phyloP scores from a whole-genome alignment of 2,888 invertebrate genomes.

The Nudaria mundana region DNA sequence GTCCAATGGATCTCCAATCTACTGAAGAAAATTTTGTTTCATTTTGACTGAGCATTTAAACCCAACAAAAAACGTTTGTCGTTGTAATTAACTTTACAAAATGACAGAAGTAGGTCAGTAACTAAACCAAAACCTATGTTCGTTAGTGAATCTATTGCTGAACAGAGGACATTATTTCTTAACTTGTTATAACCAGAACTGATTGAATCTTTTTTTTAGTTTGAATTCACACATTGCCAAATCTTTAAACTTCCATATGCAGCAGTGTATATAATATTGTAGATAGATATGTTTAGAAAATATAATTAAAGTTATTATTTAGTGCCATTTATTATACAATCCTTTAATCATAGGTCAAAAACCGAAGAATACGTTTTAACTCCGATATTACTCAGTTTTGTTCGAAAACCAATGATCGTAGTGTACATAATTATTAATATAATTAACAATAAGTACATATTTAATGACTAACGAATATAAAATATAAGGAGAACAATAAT shows the following conservation, averaged over 20 bases:
- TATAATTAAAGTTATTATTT: slow-evolving; percentile 40
- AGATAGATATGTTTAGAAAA: slow-evolving; percentile 65
- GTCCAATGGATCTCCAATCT: too few species aligned
- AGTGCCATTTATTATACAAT: slow-evolving; percentile 47
- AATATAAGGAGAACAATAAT: slow-evolving; percentile 79
- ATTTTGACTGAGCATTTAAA: too few species aligned
- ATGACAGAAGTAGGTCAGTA: too few species aligned
- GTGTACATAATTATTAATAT: slow-evolving; percentile 73
- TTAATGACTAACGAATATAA: slow-evolving; percentile 64
- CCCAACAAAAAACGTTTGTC: too few species aligned
- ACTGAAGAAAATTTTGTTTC: too few species aligned
- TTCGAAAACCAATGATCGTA: slow-evolving; percentile 38
- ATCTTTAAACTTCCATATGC: slow-evolving; percentile 46
- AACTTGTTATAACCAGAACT: slow-evolving; percentile 11
- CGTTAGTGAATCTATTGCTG: too few species aligned
- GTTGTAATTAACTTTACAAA: too few species aligned
- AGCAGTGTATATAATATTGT: slow-evolving; percentile 67
- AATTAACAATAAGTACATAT: slow-evolving; percentile 61
- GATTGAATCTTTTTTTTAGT: slow-evolving; percentile 5
- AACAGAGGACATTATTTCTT: too few species aligned
- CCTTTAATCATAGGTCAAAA: slow-evolving; percentile 62
- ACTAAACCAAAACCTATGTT: too few species aligned
- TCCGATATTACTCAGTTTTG: too few species aligned
- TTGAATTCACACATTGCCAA: slow-evolving; percentile 53
- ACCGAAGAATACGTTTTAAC: slow-evolving; percentile 40